These are phyloP conservation scores for Deilephila elpenor DNA, from an alignment of 2,888 invertebrate species.

Conservation along the genomic window DNA sequence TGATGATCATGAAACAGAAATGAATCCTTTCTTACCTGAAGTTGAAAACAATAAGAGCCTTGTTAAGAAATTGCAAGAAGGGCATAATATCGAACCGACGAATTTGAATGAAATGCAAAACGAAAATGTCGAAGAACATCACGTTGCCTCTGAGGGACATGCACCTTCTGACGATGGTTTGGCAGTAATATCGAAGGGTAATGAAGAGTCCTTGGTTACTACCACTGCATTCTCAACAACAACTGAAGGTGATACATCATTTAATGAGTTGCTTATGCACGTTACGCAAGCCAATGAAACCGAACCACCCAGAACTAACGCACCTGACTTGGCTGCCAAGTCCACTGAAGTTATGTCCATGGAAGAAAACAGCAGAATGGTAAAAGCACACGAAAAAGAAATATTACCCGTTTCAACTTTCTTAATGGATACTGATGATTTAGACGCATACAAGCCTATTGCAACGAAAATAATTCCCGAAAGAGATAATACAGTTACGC, in stretches of 20 bases:
- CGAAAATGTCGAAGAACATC: conserved; percentile 69
- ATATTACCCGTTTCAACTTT: conserved; percentile 65
- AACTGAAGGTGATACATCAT: conserved; percentile 47
- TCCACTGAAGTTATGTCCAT: conserved; percentile 30
- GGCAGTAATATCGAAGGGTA: conserved; percentile 35
- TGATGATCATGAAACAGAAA: conserved; percentile 81
- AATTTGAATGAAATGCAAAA: conserved; percentile 77
- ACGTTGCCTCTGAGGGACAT: conserved; percentile 44
- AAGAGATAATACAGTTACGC: conserved; percentile 28
- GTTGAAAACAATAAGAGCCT: conserved; percentile 86
- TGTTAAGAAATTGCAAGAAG: conserved; percentile 85
- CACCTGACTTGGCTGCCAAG: conserved; percentile 37
- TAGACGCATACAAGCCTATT: conserved; percentile 51
- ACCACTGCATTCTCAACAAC: conserved; percentile 37
- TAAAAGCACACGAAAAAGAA: conserved; percentile 43
- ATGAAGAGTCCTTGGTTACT: conserved; percentile 39
- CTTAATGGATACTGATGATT: conserved; percentile 74
- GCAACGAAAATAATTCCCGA: conserved; percentile 36
- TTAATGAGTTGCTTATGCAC: conserved; percentile 51
- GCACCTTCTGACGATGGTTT: conserved; percentile 34
- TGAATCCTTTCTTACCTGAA: conserved; percentile 88
- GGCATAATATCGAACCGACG: conserved; percentile 75
- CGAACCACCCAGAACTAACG: conserved; percentile 33
- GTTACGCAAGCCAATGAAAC: conserved; percentile 44
- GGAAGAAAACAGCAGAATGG: conserved; percentile 36